These are phyloP conservation scores for Megalops atlanticus DNA, from an alignment of 2,113 vertebrate genomes.

Conservation along the genomic window DNA sequence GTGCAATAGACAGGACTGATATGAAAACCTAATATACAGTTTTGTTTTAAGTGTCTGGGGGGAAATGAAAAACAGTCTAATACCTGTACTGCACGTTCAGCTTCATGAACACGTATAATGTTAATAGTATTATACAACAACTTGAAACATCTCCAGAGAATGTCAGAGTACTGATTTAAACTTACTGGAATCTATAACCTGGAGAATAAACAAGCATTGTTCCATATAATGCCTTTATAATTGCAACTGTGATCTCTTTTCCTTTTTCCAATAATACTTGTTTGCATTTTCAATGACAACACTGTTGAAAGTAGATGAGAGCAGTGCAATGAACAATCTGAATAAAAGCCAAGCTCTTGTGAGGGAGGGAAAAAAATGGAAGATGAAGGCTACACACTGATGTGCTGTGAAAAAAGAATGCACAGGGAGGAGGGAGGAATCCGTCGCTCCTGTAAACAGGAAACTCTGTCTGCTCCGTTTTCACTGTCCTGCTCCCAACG, in stretches of 20 bases:
- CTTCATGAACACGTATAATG: too few species aligned
- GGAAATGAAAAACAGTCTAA: too few species aligned
- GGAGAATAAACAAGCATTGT: neutral
- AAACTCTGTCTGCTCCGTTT: conserved; percentile 44
- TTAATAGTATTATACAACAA: too few species aligned
- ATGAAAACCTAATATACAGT: too few species aligned
- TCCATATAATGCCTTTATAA: neutral
- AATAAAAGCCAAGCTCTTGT: neutral
- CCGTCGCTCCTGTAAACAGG: conserved; percentile 30
- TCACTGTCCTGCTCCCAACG: conserved; percentile 67
- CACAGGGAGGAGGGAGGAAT: neutral
- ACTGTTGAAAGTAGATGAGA: neutral
- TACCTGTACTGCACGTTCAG: too few species aligned
- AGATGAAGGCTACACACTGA: neutral
- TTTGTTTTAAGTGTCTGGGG: too few species aligned
- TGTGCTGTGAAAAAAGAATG: neutral
- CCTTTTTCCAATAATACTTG: neutral
- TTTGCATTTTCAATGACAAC: neutral
- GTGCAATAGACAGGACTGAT: too few species aligned
- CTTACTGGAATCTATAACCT: too few species aligned
- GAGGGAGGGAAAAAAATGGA: neutral
- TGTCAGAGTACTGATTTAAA: neutral
- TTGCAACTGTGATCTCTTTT: neutral
- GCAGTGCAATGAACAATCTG: neutral
- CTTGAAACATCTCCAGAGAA: too few species aligned